phyloP scores from a whole-genome alignment of 2,888 invertebrate genomes.

The Euplexia lucipara region DNA sequence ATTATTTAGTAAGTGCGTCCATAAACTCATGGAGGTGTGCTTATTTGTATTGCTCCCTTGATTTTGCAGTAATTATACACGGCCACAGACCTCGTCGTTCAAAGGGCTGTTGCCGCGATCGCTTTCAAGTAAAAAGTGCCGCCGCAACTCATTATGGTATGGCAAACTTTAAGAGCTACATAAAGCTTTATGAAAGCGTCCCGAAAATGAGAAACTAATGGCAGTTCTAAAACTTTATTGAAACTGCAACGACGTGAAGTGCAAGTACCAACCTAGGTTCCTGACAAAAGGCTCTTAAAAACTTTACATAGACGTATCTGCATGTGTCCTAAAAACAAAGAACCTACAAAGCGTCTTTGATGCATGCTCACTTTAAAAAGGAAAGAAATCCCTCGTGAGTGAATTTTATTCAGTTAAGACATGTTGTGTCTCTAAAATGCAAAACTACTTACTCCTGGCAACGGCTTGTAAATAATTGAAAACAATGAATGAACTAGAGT shows the following conservation, averaged over 20 bases:
- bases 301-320: not conserved
- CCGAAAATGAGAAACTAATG: slow-evolving; percentile 35
- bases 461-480: slow-evolving; percentile 53
- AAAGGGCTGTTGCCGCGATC: slow-evolving; percentile 24
- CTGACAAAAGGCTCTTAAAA: not conserved
- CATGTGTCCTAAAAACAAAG: not conserved
- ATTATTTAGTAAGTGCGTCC: no score
- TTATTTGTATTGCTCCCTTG: no score
- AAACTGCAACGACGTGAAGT: not conserved
- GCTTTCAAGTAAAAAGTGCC: slow-evolving; percentile 45
- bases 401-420: slow-evolving; percentile 12
- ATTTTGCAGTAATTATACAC: slow-evolving; percentile 2
- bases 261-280: not conserved
- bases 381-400: not conserved
- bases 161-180: slow-evolving; percentile 28
- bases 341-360: not conserved
- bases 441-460: slow-evolving; percentile 43
- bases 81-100: not conserved
- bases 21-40: no score
- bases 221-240: slow-evolving; percentile 20
- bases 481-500: slow-evolving; percentile 50
- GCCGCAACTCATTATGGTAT: slow-evolving; percentile 41
- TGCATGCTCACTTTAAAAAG: not conserved
- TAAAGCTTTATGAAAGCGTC: slow-evolving; percentile 41
- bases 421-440: slow-evolving; percentile 32